Evolutionary conservation across 1,140 invertebrate species (phyloP).

Genomic region (Callitettix versicolor): DNA sequence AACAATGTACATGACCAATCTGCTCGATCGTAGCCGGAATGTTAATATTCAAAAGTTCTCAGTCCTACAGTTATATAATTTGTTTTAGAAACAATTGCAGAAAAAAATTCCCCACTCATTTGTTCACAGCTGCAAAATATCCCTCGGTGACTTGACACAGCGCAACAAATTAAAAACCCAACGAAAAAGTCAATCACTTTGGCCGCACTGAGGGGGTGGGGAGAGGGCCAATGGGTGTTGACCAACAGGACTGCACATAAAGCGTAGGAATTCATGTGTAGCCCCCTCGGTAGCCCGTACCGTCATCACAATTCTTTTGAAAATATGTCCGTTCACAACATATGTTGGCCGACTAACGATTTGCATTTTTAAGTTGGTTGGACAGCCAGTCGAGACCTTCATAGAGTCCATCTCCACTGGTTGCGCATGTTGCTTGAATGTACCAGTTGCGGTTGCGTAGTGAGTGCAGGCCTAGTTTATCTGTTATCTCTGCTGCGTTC

Average conservation of each 20-base stretch:
- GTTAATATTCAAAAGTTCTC: slow-evolving; percentile 8
- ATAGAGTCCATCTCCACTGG: slow-evolving; percentile 91
- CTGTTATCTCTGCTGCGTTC: slow-evolving; percentile 92
- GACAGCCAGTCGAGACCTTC: slow-evolving; percentile 97
- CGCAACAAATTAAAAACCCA: slow-evolving; percentile 11
- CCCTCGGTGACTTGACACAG: slow-evolving; percentile 6
- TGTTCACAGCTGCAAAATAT: slow-evolving; percentile 10
- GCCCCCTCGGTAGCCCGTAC: too few species aligned
- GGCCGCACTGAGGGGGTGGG: too few species aligned
- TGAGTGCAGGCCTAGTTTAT: slow-evolving; percentile 60
- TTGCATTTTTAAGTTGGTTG: slow-evolving; percentile 59
- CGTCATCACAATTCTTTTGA: too few species aligned
- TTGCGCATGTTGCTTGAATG: slow-evolving; percentile 95
- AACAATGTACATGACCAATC: slow-evolving; percentile 10
- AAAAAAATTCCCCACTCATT: slow-evolving; percentile 8
- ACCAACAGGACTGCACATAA: too few species aligned
- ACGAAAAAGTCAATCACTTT: background rate
- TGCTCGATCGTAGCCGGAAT: slow-evolving; percentile 4
- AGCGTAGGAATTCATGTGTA: too few species aligned
- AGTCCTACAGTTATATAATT: slow-evolving; percentile 12
- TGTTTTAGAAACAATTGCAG: slow-evolving; percentile 13
- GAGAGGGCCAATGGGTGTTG: too few species aligned
- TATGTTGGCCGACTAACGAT: slow-evolving; percentile 17
- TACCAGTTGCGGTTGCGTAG: slow-evolving; percentile 59
- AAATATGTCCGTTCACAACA: too few species aligned